Base-by-base conservation (phyloP, 1,140 invertebrate genomes). In the Mizuhopecten yessoensis region DNA sequence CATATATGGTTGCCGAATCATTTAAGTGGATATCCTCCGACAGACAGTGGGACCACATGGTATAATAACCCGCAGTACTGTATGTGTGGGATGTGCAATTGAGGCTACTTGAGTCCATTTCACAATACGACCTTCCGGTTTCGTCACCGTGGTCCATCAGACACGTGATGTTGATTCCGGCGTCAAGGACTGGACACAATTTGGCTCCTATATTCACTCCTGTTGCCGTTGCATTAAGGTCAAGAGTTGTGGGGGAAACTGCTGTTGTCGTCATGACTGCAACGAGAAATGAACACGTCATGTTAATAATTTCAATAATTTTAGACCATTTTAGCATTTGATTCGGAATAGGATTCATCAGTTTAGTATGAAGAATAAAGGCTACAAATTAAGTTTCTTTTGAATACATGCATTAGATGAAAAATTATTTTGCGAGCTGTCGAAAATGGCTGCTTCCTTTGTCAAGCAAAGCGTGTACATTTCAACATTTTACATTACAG, bases 1-100 rank as follows among this genome's bases (percentile, higher is more conserved):
- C 90, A 57, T 90, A 90, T 29, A 90, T 45, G n/a, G 90, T 90
- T 45, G 87, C 34, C 17, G 87, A 57, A 33, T 90, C 86, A 34
- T 87, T 87, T 17, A 87, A 57, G 15, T 49, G 87, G 0, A 49
- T 88, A 33, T 87, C 42, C 2, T 49, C 42, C 7, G 49, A 33
- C 7, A 87, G 17, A 34, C 90, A 90, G 57, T 90, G 87, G 5
- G 87, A 34, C 87, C 87, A 57, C 34, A 90, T 86, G 11, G 90
- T 90, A 33, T 87, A 45, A 57, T 90, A 87, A 17, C 90, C 90
- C 10, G 87, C 34, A 36, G 34, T 23, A 34, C 39, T 87, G 36
- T 87, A 90, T 10, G 42, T 34, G 42, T 90, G 75, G 7, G 86
- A 57, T 20, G 87, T 57, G 29, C 90, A 90, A 15, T 33, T 0